Percentiles rank a stretch among this genome's conserved stretches.
phyloP scores from a whole-genome alignment of 2,888 invertebrate genomes.

The Rotaria macrura region DNA sequence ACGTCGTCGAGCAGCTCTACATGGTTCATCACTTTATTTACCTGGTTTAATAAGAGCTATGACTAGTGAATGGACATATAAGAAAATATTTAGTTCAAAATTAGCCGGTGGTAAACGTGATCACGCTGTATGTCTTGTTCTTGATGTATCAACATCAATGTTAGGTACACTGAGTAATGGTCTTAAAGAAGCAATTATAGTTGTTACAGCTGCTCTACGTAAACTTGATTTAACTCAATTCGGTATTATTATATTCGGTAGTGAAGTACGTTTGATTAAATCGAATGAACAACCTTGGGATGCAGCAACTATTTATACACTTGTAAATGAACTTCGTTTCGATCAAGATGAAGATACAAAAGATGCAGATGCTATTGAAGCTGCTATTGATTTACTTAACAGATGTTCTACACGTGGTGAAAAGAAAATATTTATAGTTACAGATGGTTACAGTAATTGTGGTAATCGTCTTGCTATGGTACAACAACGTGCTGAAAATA shows the following conservation, averaged over 20 bases:
- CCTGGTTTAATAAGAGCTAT: neutral
- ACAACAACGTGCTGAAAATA: neutral
- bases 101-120: neutral
- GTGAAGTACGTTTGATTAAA: neutral
- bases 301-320: neutral
- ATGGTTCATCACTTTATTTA: neutral
- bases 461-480: neutral
- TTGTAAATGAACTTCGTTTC: neutral
- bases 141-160: neutral
- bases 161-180: neutral
- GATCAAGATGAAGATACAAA: neutral
- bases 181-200: neutral
- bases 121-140: neutral
- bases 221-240: neutral
- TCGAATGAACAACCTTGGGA: neutral
- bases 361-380: neutral
- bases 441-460: neutral
- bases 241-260: neutral
- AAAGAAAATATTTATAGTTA: neutral
- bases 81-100: neutral
- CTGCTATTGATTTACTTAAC: neutral
- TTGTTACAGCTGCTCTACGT: neutral
- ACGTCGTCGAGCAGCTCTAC: slow-evolving; percentile 1
- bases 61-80: neutral
- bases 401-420: neutral